These are phyloP conservation scores for Matsumurasca onukii DNA, from an alignment of 1,140 invertebrate genomes.

Conservation along the genomic window DNA sequence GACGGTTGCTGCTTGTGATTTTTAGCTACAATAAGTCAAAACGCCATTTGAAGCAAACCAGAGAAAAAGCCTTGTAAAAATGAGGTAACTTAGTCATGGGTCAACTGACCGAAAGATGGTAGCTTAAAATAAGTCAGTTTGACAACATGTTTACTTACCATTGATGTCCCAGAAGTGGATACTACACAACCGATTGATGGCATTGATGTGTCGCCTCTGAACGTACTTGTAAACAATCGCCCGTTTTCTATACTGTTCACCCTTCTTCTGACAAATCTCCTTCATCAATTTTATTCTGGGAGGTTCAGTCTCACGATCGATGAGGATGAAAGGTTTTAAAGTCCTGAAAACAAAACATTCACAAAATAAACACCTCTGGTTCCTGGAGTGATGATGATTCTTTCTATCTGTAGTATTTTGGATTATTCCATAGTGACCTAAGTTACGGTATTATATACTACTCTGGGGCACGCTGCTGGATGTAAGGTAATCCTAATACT, in stretches of 20 bases:
- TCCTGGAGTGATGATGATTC: background rate
- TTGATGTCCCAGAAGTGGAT: conserved; percentile 36
- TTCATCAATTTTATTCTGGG: conserved; percentile 64
- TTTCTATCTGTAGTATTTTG: background rate
- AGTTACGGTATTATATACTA: background rate
- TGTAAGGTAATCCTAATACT: background rate
- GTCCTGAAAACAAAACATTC: conserved; percentile 52
- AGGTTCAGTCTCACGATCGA: conserved; percentile 63
- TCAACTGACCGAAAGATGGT: no score
- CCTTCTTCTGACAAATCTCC: conserved; percentile 13
- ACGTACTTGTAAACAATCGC: conserved; percentile 38
- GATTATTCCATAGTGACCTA: background rate
- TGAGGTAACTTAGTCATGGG: no score
- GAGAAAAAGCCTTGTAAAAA: no score
- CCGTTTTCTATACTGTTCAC: conserved; percentile 4
- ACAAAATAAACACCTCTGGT: background rate
- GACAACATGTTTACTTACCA: conserved; percentile 26
- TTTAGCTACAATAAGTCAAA: no score
- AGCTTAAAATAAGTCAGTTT: no score
- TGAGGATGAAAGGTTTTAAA: conserved; percentile 75
- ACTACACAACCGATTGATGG: conserved; percentile 33
- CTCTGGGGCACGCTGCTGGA: background rate
- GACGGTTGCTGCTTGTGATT: no score
- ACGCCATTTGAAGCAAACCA: no score
- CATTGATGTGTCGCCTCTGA: conserved; percentile 29